Evolutionary conservation across 2,113 vertebrate genomes (phyloP).

Genomic region (Furnarius figulus): DNA sequence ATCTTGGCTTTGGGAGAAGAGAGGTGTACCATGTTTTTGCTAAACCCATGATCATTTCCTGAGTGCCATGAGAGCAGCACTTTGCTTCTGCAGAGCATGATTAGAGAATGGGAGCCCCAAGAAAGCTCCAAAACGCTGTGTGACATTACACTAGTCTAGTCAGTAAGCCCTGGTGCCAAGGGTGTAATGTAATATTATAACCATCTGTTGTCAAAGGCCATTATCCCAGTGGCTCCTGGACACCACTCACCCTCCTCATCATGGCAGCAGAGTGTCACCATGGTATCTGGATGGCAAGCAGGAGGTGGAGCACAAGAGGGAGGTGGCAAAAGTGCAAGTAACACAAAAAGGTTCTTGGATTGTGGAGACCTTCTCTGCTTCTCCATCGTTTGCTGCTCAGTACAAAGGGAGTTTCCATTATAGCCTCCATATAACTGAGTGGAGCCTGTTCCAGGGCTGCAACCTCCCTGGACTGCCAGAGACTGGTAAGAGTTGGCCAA

Average conservation of each 20-base stretch:
- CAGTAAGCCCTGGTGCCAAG: constrained; percentile 12
- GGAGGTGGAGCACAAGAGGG: background rate
- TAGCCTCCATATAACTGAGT: background rate
- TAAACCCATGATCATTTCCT: background rate
- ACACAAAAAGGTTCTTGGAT: background rate
- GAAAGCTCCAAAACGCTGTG: background rate
- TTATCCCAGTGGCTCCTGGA: constrained; percentile 34
- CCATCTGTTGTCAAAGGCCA: background rate
- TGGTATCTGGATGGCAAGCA: background rate
- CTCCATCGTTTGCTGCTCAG: background rate
- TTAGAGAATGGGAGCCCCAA: background rate
- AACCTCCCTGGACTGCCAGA: constrained; percentile 20
- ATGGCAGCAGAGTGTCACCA: background rate
- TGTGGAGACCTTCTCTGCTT: background rate
- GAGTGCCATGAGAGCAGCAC: background rate
- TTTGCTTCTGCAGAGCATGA: background rate
- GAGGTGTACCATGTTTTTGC: background rate
- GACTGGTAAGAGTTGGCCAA: background rate
- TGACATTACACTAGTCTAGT: background rate
- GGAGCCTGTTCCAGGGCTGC: background rate
- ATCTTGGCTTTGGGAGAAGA: background rate
- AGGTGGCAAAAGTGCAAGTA: background rate
- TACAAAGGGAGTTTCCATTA: background rate
- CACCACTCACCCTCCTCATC: background rate
- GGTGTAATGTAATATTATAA: constrained; percentile 23